These are phyloP conservation scores for Corythornis vintsioides DNA, from an alignment of 2,113 vertebrate genomes.

Conservation along the genomic window DNA sequence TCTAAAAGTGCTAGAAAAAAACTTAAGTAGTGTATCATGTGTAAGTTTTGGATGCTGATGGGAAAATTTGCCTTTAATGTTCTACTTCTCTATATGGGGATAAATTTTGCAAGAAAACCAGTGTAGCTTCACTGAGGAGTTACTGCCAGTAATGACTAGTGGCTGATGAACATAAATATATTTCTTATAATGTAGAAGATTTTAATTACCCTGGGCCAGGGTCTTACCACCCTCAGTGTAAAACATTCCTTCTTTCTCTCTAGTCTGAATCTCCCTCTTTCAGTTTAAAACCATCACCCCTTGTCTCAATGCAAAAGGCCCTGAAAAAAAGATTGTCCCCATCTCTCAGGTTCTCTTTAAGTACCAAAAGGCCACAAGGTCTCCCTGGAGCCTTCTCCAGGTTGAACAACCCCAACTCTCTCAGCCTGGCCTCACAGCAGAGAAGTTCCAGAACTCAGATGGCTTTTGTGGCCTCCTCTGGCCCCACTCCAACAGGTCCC, in stretches of 20 bases:
- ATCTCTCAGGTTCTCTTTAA: not conserved
- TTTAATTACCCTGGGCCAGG: not conserved
- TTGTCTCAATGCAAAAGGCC: not conserved
- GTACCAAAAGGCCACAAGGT: not conserved
- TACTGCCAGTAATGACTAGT: not conserved
- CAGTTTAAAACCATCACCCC: not conserved
- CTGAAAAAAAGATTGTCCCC: not conserved
- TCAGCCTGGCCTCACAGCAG: not conserved
- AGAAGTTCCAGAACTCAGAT: not conserved
- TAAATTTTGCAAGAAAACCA: not conserved
- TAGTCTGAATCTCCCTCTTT: not conserved
- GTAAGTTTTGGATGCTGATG: not conserved
- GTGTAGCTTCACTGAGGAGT: not conserved
- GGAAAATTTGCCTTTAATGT: not conserved
- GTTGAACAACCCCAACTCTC: not conserved
- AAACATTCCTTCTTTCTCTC: not conserved
- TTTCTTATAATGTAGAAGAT: not conserved
- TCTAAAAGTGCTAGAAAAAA: not conserved
- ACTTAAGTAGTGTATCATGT: not conserved
- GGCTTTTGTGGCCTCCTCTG: not conserved
- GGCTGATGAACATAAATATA: not conserved
- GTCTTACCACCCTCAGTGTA: not conserved
- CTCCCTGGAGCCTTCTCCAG: not conserved
- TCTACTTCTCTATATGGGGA: not conserved
- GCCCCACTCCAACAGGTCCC: not conserved